These are phyloP conservation scores for Rhadinocentrus ornatus DNA, from an alignment of 2,797 vertebrate genomes.

Conservation along the genomic window DNA sequence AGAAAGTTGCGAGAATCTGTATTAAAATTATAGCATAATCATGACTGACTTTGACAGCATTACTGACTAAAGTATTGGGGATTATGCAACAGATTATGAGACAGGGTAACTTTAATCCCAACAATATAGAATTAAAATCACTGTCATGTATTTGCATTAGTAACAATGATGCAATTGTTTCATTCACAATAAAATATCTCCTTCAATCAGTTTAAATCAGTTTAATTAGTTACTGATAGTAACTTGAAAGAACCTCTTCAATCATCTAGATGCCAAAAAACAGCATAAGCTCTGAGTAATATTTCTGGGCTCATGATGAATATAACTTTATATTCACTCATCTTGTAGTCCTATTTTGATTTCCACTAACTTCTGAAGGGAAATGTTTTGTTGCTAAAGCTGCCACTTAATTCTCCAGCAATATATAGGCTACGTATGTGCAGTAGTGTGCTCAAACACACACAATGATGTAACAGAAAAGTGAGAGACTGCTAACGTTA, in stretches of 20 bases:
- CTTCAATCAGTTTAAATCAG: too few relatives aligned
- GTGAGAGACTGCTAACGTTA: neutral
- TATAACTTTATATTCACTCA: neutral
- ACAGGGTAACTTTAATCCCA: neutral
- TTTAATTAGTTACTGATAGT: neutral
- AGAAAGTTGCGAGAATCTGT: constrained; percentile 32
- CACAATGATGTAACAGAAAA: neutral
- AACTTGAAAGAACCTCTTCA: neutral
- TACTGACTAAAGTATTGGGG: neutral
- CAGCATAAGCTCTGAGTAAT: neutral
- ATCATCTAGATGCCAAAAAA: neutral
- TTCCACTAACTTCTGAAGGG: neutral
- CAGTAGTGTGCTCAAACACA: neutral
- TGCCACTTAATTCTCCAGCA: neutral
- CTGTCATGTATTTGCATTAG: neutral
- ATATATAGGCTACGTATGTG: neutral
- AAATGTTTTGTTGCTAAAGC: neutral
- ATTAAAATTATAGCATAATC: neutral
- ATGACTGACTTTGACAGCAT: neutral
- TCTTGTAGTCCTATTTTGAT: neutral
- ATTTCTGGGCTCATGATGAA: neutral
- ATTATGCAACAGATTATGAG: neutral
- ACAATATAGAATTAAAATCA: neutral
- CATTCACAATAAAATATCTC: neutral
- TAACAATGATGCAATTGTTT: neutral